Evolutionary conservation across 2,888 invertebrate genomes (phyloP).

Genomic region (Drosophila pullipes): DNA sequence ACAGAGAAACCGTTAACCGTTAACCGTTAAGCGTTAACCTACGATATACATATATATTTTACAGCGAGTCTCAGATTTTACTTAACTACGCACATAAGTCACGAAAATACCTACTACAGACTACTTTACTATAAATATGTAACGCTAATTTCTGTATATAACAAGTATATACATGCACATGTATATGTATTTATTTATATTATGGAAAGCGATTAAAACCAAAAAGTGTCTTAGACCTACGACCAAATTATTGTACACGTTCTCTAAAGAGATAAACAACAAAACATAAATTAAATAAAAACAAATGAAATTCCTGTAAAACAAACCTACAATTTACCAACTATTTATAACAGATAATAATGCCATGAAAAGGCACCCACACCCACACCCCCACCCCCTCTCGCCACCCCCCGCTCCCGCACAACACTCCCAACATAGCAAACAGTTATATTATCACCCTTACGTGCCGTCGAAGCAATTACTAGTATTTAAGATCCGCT

Average conservation of each 20-base stretch:
- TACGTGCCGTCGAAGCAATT: slow-evolving; percentile 82
- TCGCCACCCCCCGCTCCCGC: too few species aligned
- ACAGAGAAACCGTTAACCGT: slow-evolving; percentile 30
- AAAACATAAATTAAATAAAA: slow-evolving; percentile 24
- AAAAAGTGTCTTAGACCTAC: slow-evolving; percentile 78
- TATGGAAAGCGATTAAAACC: slow-evolving; percentile 68
- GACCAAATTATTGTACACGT: slow-evolving; percentile 73
- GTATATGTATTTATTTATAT: slow-evolving; percentile 57
- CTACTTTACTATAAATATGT: slow-evolving; percentile 50
- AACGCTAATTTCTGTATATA: slow-evolving; percentile 70
- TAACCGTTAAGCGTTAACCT: slow-evolving; percentile 29
- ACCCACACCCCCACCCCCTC: too few species aligned
- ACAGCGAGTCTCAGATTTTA: slow-evolving; percentile 80
- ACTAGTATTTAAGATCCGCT: slow-evolving; percentile 78
- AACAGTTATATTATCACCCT: slow-evolving; percentile 40
- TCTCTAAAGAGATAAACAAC: slow-evolving; percentile 40
- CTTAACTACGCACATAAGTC: slow-evolving; percentile 79
- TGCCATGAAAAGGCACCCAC: slow-evolving; percentile 18
- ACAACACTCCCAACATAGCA: slow-evolving; percentile 10
- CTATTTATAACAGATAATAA: slow-evolving; percentile 49
- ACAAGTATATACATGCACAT: slow-evolving; percentile 51
- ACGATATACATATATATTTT: slow-evolving; percentile 55
- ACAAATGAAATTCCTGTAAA: slow-evolving; percentile 57
- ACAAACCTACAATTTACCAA: slow-evolving; percentile 54
- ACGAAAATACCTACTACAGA: slow-evolving; percentile 59